Evolutionary conservation across 2,113 vertebrate species (phyloP).

Genomic region (Poecile atricapillus): DNA sequence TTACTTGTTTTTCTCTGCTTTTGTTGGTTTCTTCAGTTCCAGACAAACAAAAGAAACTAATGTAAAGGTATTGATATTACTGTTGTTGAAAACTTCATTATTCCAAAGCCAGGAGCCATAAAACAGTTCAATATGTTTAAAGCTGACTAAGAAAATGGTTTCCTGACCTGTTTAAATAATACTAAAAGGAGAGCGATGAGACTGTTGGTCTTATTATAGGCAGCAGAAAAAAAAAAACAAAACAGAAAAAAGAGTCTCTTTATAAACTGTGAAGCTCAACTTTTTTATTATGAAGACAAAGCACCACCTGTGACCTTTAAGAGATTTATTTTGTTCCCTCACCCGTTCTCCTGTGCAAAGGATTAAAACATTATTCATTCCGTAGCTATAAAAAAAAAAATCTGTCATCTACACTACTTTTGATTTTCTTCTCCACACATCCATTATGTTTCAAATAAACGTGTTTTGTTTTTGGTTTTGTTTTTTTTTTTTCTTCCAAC

Average conservation of each 20-base stretch:
- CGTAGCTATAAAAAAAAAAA: slow-evolving; percentile 2
- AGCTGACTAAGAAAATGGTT: not conserved
- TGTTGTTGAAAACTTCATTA: not conserved
- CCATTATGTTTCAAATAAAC: slow-evolving; percentile 37
- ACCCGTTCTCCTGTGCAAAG: not conserved
- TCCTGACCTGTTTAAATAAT: not conserved
- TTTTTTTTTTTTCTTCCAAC: not conserved
- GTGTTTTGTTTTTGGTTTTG: not conserved
- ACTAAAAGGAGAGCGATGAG: not conserved
- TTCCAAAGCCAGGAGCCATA: not conserved
- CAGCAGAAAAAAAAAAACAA: not conserved
- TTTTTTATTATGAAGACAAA: slow-evolving; percentile 38
- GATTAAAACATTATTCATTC: slow-evolving; percentile 38
- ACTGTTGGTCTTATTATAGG: not conserved
- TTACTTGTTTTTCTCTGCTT: not conserved
- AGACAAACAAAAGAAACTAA: not conserved
- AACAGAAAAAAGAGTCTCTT: not conserved
- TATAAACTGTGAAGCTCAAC: not conserved
- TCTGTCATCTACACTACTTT: not conserved
- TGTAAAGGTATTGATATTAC: not conserved
- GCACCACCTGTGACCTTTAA: not conserved
- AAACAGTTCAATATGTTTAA: not conserved
- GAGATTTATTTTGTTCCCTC: slow-evolving; percentile 38
- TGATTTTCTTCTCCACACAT: slow-evolving; percentile 30
- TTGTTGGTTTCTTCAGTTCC: not conserved